A percentile compares a stretch with the other conserved stretches of the same genome.
phyloP scores from a whole-genome alignment of 2,888 invertebrate genomes.

The Macrophya annulata region DNA sequence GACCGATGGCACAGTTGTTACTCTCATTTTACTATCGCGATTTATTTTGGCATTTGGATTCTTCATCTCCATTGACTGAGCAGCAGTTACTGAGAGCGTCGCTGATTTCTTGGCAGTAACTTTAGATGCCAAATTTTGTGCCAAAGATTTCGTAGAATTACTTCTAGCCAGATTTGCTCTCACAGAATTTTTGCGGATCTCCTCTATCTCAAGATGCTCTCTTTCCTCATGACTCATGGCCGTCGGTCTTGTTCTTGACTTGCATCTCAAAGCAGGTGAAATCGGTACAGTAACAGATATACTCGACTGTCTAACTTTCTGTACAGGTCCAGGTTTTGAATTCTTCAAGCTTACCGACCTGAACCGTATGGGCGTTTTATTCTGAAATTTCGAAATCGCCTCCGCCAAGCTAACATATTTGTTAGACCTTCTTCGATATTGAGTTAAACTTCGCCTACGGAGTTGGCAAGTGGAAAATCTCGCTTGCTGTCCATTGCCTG shows the following conservation, averaged over 20 bases:
- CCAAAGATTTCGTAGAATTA: slow-evolving; percentile 82
- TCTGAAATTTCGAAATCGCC: slow-evolving; percentile 81
- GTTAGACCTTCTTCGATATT: slow-evolving; percentile 62
- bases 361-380: slow-evolving; percentile 82
- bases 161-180: slow-evolving; percentile 86
- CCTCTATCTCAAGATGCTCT: slow-evolving; percentile 84
- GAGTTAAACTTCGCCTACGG: slow-evolving; percentile 65
- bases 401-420: slow-evolving; percentile 81
- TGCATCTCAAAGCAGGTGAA: slow-evolving; percentile 72
- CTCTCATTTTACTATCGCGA: slow-evolving; percentile 55
- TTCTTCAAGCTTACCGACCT: slow-evolving; percentile 72
- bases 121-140: slow-evolving; percentile 78
- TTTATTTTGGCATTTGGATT: slow-evolving; percentile 30
- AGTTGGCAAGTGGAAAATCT: slow-evolving; percentile 65
- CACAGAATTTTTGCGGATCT: slow-evolving; percentile 85
- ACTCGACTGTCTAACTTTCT: slow-evolving; percentile 62
- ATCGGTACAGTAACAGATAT: slow-evolving; percentile 68
- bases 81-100: slow-evolving; percentile 84
- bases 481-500: slow-evolving; percentile 50
- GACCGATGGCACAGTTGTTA: slow-evolving; percentile 65
- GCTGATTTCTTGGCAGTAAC: slow-evolving; percentile 81
- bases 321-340: slow-evolving; percentile 70
- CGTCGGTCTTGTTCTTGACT: slow-evolving; percentile 81
- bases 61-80: slow-evolving; percentile 83
- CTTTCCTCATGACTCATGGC: slow-evolving; percentile 83